phyloP scores from a whole-genome alignment of 2,113 vertebrate genomes.

The Seriola aureovittata region DNA sequence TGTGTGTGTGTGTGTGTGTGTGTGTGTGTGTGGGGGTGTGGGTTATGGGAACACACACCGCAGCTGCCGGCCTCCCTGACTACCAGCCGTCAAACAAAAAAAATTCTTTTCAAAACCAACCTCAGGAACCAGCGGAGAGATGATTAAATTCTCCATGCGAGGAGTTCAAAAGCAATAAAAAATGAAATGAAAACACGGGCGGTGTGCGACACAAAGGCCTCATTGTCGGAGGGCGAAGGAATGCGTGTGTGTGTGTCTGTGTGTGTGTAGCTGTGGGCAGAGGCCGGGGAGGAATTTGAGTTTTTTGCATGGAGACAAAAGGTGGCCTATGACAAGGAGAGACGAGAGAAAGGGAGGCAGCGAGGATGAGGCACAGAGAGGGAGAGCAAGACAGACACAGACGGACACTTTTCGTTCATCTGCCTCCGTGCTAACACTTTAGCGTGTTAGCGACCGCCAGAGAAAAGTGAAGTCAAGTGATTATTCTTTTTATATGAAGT shows the following conservation, averaged over 20 bases:
- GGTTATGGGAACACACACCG: conserved; percentile 42
- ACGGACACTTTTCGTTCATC: too few relatives aligned
- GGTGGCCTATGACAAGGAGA: conserved; percentile 70
- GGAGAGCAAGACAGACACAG: conserved; percentile 29
- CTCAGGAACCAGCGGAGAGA: conserved; percentile 70
- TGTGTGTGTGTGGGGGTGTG: conserved; percentile 25
- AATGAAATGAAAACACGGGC: conserved; percentile 80
- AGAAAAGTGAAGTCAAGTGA: too few relatives aligned
- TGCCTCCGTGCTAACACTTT: too few relatives aligned
- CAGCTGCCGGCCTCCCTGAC: conserved; percentile 60
- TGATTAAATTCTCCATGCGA: conserved; percentile 72
- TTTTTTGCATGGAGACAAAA: conserved; percentile 81
- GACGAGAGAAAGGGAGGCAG: conserved; percentile 19
- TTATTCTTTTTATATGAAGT: too few relatives aligned
- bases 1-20: conserved; percentile 30
- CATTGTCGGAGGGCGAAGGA: conserved; percentile 80
- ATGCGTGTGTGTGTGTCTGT: conserved; percentile 77
- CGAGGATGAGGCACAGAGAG: conserved; percentile 52
- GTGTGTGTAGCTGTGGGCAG: conserved; percentile 74
- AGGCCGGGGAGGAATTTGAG: conserved; percentile 77
- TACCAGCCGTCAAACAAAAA: conserved; percentile 47
- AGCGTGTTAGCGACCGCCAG: too few relatives aligned
- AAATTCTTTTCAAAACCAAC: conserved; percentile 61
- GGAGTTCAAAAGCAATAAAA: conserved; percentile 81
- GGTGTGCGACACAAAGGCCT: conserved; percentile 75